Conservation (phyloP, 2,113 vertebrate genomes). For the Irena cyanogastra region DNA sequence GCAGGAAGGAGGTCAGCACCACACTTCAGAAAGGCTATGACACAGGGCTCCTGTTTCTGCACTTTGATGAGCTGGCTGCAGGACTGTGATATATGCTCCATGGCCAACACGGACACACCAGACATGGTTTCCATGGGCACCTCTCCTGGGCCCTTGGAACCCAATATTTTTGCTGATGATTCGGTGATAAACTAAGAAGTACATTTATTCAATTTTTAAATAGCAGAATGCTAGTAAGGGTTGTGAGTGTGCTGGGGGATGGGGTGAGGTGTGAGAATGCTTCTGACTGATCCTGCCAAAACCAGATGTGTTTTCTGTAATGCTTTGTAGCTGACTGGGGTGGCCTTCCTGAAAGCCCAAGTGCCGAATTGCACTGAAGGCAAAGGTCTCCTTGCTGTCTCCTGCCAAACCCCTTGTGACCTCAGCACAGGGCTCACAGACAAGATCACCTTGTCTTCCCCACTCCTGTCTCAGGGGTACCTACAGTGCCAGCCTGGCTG, state of each 20-base stretch:
- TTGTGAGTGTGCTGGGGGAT: neutral
- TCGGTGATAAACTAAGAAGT: neutral
- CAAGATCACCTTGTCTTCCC: neutral
- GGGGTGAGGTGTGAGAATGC: neutral
- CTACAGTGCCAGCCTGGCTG: neutral
- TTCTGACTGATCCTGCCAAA: neutral
- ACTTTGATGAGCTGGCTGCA: neutral
- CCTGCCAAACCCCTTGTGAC: neutral
- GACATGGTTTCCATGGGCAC: neutral
- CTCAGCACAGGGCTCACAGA: neutral
- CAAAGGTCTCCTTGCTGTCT: neutral
- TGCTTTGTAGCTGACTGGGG: neutral
- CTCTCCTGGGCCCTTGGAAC: neutral
- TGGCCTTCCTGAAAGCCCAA: neutral
- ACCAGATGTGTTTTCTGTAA: neutral
- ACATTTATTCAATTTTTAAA: neutral
- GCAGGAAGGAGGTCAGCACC: neutral
- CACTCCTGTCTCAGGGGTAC: accelerated
- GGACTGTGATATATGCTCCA: accelerated
- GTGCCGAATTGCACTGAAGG: accelerated
- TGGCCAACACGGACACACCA: accelerated
- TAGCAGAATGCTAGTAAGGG: neutral
- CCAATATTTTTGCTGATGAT: accelerated
- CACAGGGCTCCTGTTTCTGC: neutral
- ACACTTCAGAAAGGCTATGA: neutral